phyloP scores from a whole-genome alignment of 2,888 invertebrate species.

The Seira musarum region DNA sequence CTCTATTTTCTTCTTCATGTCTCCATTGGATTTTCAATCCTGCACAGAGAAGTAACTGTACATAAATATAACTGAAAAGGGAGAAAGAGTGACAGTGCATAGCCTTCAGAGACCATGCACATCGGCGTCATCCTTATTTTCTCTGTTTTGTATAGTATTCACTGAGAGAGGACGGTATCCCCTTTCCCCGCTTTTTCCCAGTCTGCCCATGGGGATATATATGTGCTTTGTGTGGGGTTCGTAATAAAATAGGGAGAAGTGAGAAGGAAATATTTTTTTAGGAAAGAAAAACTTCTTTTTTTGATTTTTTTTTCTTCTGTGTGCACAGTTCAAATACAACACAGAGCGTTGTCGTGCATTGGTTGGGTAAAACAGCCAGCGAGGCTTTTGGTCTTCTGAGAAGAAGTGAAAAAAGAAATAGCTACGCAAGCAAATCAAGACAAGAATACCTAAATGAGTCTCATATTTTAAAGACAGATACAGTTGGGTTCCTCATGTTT shows the following conservation, averaged over 20 bases:
- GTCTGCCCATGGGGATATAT: conserved; percentile 41
- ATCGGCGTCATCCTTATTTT: not conserved
- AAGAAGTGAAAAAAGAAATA: conserved; percentile 26
- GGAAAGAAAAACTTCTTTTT: not conserved
- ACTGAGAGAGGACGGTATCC: conserved; percentile 18
- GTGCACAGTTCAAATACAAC: not conserved
- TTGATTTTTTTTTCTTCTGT: not conserved
- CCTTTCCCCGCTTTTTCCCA: conserved; percentile 21
- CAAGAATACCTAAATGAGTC: conserved; percentile 59
- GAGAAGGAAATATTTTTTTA: conserved; percentile 31
- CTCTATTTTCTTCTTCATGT: not conserved
- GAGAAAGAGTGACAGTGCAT: conserved; percentile 9
- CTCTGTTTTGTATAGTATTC: conserved; percentile 2
- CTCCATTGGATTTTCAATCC: not conserved
- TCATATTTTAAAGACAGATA: conserved; percentile 59
- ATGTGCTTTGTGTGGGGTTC: conserved; percentile 26
- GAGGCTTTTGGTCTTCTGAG: not conserved
- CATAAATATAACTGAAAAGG: not conserved
- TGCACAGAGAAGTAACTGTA: not conserved
- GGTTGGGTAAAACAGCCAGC: not conserved
- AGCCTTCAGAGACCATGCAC: not conserved
- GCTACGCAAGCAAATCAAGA: conserved; percentile 57
- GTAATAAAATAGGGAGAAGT: conserved; percentile 32
- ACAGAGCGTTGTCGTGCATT: not conserved
- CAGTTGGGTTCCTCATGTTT: conserved; percentile 48